Base-by-base conservation (phyloP, 2,888 invertebrate genomes). In the Cerceris ruficornis region DNA sequence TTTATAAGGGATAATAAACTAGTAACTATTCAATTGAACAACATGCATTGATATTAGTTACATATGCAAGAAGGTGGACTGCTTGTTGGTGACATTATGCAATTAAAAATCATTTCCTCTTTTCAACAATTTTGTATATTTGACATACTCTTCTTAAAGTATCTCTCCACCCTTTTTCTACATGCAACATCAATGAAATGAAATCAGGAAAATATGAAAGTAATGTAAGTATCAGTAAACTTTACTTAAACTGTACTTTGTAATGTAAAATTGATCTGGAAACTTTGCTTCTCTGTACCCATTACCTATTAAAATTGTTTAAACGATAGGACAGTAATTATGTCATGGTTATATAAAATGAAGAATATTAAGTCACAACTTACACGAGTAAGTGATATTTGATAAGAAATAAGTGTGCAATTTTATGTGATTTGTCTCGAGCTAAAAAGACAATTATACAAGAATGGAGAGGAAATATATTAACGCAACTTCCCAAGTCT, bases 401-500 rank as follows among this genome's bases (percentile, higher is more conserved):
- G 1, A 28, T 28, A 28, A 28, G 28, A 28, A 28, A 28, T 28
- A 28, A 28, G 4, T 28, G 28, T 28, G 28, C 28, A 28, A 28
- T 28, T 28, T 28, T 28, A 28, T 28, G 4, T 28, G 28, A 28
- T 28, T 28, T 28, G 28, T 28, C 28, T 28, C 28, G 4, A 28
- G 28, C 4, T 28, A 4, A 28, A 28, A 28, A 28, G 28, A 28
- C 4, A 2, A 28, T 4, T 62, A 77, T 60, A 71, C 8, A 80
- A 64, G 65, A 60, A 81, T 9, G 28, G 67, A 77, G 70, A 75
- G 77, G 69, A 79, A 77, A 67, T 86, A 87, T 88, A 90, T 91
- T 92, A 93, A 93, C 93, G 93, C 93, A 93, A 90, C 93, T 93
- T 93, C 92, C 93, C 90, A 92, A 92, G 91, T 90, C 91, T 92